Percentiles rank a stretch among this genome's conserved stretches.
phyloP scores from a whole-genome alignment of 2,888 invertebrate genomes.

The Antheraea assamensis region DNA sequence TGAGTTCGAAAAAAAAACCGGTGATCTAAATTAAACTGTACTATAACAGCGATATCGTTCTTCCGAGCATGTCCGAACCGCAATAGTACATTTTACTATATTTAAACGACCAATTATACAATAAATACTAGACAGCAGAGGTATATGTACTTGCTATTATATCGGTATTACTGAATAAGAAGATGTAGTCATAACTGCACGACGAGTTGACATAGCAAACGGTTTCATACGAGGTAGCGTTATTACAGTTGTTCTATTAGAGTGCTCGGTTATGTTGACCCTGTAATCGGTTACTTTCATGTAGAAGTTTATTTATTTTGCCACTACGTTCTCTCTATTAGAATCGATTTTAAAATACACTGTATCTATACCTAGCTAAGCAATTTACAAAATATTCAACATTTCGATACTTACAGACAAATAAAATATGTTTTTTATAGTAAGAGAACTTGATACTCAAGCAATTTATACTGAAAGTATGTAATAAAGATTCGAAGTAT shows the following conservation, averaged over 20 bases:
- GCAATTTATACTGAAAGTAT: no score
- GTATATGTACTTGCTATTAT: conserved; percentile 35
- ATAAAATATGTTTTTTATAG: no score
- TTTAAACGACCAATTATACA: conserved; percentile 49
- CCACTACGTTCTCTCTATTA: neutral
- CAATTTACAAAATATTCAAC: no score
- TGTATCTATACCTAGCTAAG: neutral
- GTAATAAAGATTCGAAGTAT: no score
- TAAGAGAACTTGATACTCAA: no score
- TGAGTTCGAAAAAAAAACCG: no score
- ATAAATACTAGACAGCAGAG: conserved; percentile 41
- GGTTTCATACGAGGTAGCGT: neutral
- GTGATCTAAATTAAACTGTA: conserved; percentile 6
- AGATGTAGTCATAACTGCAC: conserved; percentile 10
- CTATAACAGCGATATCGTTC: conserved; percentile 28
- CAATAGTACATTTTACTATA: conserved; percentile 46
- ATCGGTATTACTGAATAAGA: neutral
- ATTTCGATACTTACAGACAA: no score
- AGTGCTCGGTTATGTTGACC: neutral
- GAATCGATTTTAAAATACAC: neutral
- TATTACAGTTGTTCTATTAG: neutral
- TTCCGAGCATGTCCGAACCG: conserved; percentile 38
- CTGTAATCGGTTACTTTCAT: neutral
- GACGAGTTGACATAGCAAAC: conserved; percentile 5
- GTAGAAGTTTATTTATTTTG: neutral